These are phyloP conservation scores for Salmo trutta DNA, from an alignment of 2,797 vertebrate species.

Conservation along the genomic window DNA sequence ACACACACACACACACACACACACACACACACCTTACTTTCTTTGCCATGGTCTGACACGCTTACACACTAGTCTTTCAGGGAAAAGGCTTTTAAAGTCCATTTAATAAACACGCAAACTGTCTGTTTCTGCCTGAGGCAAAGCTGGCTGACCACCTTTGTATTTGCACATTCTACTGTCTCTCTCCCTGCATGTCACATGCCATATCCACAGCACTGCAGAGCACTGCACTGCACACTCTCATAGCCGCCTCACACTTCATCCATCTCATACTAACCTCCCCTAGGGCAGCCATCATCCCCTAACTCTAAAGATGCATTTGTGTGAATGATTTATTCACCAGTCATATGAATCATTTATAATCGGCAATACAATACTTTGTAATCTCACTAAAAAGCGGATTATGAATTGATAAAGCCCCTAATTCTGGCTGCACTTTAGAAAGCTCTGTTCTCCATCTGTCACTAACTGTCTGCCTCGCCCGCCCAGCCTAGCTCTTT, in stretches of 20 bases:
- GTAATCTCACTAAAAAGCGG: conserved; percentile 33
- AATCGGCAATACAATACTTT: conserved; percentile 45
- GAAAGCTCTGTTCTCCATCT: conserved; percentile 25
- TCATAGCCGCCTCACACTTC: conserved; percentile 7
- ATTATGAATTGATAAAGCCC: conserved; percentile 47
- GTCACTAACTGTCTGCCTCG: conserved; percentile 7
- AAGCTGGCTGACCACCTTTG: conserved; percentile 44
- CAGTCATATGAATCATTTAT: conserved; percentile 64
- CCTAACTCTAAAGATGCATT: conserved; percentile 53
- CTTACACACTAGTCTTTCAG: conserved; percentile 39
- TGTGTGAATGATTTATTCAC: conserved; percentile 60
- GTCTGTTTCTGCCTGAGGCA: conserved; percentile 59
- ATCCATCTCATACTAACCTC: conserved; percentile 24
- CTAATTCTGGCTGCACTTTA: conserved; percentile 47
- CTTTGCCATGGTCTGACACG: conserved; percentile 29
- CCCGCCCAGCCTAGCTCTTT: neutral
- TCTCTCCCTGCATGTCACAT: conserved; percentile 23
- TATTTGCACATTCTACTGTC: conserved; percentile 19
- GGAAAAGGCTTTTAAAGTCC: conserved; percentile 64
- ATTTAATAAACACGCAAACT: conserved; percentile 67
- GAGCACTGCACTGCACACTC: neutral
- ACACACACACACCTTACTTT: neutral
- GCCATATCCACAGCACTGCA: conserved; percentile 8
- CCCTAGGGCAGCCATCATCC: conserved; percentile 17
- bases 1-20: no score